Conservation (phyloP, 2,888 invertebrate genomes). For the Sepioteuthis lessoniana region DNA sequence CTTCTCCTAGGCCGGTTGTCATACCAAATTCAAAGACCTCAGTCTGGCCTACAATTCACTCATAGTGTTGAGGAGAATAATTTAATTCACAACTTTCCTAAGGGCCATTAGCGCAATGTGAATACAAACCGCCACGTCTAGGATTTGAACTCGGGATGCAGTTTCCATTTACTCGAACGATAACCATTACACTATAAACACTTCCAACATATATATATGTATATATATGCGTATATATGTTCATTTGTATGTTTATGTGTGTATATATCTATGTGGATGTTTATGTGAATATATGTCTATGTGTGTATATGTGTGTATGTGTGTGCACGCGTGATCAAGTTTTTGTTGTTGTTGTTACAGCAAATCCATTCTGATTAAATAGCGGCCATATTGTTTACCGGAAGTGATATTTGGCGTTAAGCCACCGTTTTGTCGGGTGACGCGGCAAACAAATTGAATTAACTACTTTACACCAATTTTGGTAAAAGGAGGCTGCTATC, state of each 20-base stretch:
- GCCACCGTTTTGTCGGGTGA: background rate
- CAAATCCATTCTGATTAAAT: background rate
- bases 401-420: background rate
- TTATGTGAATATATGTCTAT: background rate
- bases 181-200: too few species aligned
- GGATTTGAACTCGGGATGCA: too few species aligned
- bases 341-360: background rate
- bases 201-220: background rate
- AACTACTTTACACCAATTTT: background rate
- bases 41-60: too few species aligned
- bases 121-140: too few species aligned
- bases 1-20: too few species aligned
- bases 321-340: background rate
- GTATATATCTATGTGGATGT: background rate
- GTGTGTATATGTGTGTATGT: background rate
- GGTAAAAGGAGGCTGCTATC: background rate
- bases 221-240: background rate
- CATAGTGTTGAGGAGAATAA: too few species aligned
- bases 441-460: conserved; percentile 1
- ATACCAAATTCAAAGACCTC: too few species aligned
- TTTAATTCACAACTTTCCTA: too few species aligned
- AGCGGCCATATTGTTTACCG: background rate
- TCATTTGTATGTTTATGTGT: too few species aligned
- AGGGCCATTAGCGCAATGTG: too few species aligned
- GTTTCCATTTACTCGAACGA: too few species aligned